Evolutionary conservation across 2,888 invertebrate genomes (phyloP).

Genomic region (Arrhopalites spinosus): DNA sequence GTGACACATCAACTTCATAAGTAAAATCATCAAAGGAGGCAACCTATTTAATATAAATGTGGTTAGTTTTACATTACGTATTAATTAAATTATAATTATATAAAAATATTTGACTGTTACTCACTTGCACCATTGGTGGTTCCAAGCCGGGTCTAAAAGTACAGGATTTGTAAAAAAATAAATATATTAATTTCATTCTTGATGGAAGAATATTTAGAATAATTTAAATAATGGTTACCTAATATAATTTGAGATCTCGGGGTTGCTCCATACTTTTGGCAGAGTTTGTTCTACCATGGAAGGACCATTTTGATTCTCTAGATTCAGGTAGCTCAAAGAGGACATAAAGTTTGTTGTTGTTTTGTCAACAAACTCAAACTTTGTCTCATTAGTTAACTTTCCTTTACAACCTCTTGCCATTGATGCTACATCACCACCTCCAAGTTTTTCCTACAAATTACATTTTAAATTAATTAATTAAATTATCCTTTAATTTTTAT

Average conservation of each 20-base stretch:
- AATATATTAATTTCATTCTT: background rate
- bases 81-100: no score
- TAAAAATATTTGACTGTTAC: no score
- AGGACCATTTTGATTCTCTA: conserved; percentile 46
- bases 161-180: background rate
- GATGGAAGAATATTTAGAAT: background rate
- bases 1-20: conserved; percentile 81
- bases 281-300: conserved; percentile 59
- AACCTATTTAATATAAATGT: no score
- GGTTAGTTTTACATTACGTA: no score
- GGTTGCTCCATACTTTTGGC: conserved; percentile 77
- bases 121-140: conserved; percentile 81
- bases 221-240: conserved; percentile 55
- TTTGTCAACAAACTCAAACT: conserved; percentile 44
- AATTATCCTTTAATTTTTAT: no score
- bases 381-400: conserved; percentile 28
- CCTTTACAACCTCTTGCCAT: no score
- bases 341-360: conserved; percentile 52
- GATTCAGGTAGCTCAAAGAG: conserved; percentile 55
- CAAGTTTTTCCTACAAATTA: conserved; percentile 17
- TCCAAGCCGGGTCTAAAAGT: conserved; percentile 70
- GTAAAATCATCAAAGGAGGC: conserved; percentile 81
- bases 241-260: conserved; percentile 63
- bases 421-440: conserved; percentile 16
- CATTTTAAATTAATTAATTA: no score